Conservation (phyloP, 2,113 vertebrate species). For the Esox niger region DNA sequence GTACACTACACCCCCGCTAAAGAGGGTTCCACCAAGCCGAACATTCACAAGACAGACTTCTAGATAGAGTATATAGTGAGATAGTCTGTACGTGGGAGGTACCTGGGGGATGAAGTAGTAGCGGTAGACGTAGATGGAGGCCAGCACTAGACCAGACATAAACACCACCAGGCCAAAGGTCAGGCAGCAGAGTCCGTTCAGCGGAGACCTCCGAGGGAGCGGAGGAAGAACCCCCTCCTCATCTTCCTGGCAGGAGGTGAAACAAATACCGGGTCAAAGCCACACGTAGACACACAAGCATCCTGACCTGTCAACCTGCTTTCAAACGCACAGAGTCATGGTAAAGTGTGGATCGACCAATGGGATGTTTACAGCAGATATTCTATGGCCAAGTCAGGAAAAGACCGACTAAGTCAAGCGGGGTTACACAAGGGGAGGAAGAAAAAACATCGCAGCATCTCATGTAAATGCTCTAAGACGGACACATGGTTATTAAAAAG, state of each 20-base stretch:
- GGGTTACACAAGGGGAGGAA: no score
- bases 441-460: no score
- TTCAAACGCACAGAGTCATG: neutral
- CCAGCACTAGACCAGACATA: constrained; percentile 86
- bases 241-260: constrained; percentile 68
- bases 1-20: no score
- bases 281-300: neutral
- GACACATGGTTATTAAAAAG: no score
- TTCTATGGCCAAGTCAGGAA: neutral
- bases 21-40: no score
- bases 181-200: constrained; percentile 87
- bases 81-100: no score
- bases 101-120: constrained; percentile 90
- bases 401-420: neutral
- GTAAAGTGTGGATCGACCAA: neutral
- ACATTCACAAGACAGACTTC: no score
- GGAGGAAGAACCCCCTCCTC: constrained; percentile 65
- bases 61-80: no score
- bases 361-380: neutral
- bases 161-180: constrained; percentile 83
- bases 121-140: constrained; percentile 89
- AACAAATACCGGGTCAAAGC: neutral
- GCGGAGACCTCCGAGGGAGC: constrained; percentile 69
- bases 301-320: no score
- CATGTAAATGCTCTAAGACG: no score